phyloP scores from a whole-genome alignment of 2,888 invertebrate species.

The Dioctria rufipes region DNA sequence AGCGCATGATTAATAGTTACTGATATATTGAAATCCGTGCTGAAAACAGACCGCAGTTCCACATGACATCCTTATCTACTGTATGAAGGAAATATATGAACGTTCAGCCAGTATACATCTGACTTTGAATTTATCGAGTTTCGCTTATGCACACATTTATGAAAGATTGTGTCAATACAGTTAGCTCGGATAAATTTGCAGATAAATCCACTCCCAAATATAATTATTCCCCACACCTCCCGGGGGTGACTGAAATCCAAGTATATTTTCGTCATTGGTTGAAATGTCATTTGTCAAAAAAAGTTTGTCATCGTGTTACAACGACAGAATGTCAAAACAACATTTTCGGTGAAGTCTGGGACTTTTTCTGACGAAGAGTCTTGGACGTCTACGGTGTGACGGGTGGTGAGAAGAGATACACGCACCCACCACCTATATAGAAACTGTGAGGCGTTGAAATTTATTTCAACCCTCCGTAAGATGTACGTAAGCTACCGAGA shows the following conservation, averaged over 20 bases:
- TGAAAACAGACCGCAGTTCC: constrained; percentile 39
- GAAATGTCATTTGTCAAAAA: constrained; percentile 58
- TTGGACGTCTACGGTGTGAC: neutral
- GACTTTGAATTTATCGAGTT: neutral
- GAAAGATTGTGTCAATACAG: constrained; percentile 27
- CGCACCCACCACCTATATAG: neutral
- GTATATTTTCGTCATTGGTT: constrained; percentile 30
- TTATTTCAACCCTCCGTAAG: constrained; percentile 50
- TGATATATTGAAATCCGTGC: constrained; percentile 41
- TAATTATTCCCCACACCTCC: constrained; percentile 14
- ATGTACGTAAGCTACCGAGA: constrained; percentile 55
- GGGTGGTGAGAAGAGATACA: neutral
- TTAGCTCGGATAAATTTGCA: constrained; percentile 22
- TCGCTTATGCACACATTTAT: neutral
- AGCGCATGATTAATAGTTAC: constrained; percentile 45
- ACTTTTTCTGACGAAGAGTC: neutral
- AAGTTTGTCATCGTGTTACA: constrained; percentile 58
- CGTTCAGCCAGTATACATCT: neutral
- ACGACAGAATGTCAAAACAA: constrained; percentile 59
- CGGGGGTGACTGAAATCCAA: constrained; percentile 1
- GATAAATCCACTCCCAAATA: constrained; percentile 43
- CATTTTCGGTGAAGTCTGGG: constrained; percentile 23
- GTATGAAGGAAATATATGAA: neutral
- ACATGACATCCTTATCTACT: constrained; percentile 21
- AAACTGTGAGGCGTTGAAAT: constrained; percentile 39